phyloP scores from a whole-genome alignment of 2,113 vertebrate species.

The Pelvicachromis taeniatus region DNA sequence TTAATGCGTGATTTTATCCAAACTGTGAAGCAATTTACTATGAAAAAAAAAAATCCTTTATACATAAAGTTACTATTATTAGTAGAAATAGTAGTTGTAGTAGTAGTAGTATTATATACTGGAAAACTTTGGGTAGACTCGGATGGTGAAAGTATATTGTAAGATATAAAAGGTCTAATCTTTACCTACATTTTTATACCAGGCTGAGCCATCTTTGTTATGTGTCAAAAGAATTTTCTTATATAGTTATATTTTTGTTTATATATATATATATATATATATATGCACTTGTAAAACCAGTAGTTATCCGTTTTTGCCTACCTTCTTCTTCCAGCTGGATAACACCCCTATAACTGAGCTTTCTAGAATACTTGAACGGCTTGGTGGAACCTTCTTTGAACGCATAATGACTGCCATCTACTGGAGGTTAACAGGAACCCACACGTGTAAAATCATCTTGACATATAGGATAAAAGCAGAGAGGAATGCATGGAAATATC shows the following conservation, averaged over 20 bases:
- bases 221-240: not conserved
- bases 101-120: not conserved
- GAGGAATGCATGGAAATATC: not conserved
- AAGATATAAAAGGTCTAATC: not conserved
- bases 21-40: not conserved
- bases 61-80: not conserved
- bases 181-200: not conserved
- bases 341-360: not conserved
- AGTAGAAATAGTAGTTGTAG: not conserved
- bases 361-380: not conserved
- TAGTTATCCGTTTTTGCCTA: not conserved
- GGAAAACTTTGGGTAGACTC: not conserved
- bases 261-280: not conserved
- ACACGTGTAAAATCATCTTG: not conserved
- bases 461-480: not conserved
- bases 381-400: not conserved
- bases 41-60: not conserved
- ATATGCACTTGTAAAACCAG: not conserved
- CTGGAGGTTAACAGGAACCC: not conserved
- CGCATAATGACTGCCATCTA: not conserved
- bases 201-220: accelerated
- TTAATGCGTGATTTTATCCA: not conserved
- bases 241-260: not conserved
- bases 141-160: not conserved
- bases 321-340: not conserved